A percentile compares a stretch with the other conserved stretches of the same genome.
Evolutionary conservation across 2,113 vertebrate genomes (phyloP).

Genomic region (Holacanthus passer): DNA sequence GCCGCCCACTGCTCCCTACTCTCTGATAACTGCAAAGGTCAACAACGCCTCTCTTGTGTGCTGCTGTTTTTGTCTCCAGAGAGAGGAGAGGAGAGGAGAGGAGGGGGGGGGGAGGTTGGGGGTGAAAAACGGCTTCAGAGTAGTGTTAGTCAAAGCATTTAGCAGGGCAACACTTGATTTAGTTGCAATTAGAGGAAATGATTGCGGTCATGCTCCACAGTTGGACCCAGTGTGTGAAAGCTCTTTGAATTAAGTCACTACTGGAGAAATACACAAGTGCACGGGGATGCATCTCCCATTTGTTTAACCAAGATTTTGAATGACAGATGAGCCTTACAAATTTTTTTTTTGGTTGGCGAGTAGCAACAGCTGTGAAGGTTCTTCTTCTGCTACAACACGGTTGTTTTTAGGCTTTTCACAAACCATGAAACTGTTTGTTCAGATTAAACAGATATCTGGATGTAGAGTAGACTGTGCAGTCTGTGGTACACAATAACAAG

Average conservation of each 20-base stretch:
- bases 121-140: constrained; percentile 22
- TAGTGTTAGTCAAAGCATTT: constrained; percentile 45
- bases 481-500: constrained; percentile 3
- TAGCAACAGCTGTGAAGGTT: background rate
- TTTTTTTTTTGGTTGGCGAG: background rate
- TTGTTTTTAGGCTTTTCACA: background rate
- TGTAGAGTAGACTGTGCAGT: background rate
- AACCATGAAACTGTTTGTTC: background rate
- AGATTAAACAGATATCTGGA: background rate
- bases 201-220: constrained; percentile 26
- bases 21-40: constrained; percentile 22
- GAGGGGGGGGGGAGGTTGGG: constrained; percentile 4
- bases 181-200: constrained; percentile 43
- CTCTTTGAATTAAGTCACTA: background rate
- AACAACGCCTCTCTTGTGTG: constrained; percentile 36
- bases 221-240: constrained; percentile 13
- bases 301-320: constrained; percentile 7
- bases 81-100: constrained; percentile 6
- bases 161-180: constrained; percentile 54
- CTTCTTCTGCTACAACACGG: background rate
- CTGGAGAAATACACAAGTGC: background rate
- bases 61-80: constrained; percentile 17
- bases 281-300: background rate
- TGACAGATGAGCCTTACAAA: background rate
- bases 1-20: background rate